phyloP scores from a whole-genome alignment of 2,888 invertebrate species.

The Minunthozetes semirufus region DNA sequence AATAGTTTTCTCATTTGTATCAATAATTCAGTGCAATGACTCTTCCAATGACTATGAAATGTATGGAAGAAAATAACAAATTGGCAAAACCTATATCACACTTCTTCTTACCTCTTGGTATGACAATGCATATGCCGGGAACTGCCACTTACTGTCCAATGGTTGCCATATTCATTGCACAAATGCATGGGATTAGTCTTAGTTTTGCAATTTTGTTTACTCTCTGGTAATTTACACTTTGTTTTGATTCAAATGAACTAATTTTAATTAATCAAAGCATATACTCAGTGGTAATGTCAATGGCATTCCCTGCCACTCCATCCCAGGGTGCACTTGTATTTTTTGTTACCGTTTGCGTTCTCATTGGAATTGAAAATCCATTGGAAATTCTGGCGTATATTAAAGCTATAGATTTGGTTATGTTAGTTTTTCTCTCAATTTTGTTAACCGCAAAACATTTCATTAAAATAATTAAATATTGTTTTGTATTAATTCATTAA shows the following conservation, averaged over 20 bases:
- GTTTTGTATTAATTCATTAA: neutral
- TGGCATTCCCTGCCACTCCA: constrained; percentile 28
- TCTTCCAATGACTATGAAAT: constrained; percentile 34
- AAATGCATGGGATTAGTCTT: constrained; percentile 16
- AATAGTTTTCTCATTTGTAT: neutral
- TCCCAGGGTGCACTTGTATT: constrained; percentile 9
- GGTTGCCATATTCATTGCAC: constrained; percentile 31
- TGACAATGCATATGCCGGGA: constrained; percentile 36
- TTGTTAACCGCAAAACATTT: no score
- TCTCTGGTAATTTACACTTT: no score
- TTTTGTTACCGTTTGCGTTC: constrained; percentile 4
- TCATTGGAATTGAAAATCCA: constrained; percentile 32
- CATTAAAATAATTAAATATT: no score
- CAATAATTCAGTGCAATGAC: constrained; percentile 21
- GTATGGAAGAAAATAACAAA: constrained; percentile 32
- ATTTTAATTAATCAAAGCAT: neutral
- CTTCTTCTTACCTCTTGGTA: constrained; percentile 32
- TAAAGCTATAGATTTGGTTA: constrained; percentile 30
- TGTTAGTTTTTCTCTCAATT: constrained; percentile 22
- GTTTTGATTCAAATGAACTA: no score
- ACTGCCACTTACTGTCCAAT: constrained; percentile 21
- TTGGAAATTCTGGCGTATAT: constrained; percentile 26
- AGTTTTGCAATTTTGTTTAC: neutral
- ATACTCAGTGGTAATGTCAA: constrained; percentile 29
- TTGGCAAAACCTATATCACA: constrained; percentile 2